These are phyloP conservation scores for Sebastes nivosus DNA, from an alignment of 2,797 vertebrate species.

Conservation along the genomic window DNA sequence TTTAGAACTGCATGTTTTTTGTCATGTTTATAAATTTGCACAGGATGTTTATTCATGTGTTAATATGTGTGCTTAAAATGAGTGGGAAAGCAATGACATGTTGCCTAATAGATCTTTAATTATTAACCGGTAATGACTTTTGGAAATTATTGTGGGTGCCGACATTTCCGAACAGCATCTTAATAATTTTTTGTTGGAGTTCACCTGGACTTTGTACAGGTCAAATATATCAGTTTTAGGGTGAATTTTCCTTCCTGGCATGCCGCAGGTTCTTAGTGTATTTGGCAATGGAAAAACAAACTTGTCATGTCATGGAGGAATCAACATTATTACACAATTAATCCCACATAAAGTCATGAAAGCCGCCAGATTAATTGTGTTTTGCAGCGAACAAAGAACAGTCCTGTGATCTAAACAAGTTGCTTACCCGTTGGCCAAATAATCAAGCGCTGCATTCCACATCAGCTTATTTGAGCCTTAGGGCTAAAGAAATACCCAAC, in stretches of 20 bases:
- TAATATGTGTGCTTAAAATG: neutral
- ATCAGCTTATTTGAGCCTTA: conserved; percentile 72
- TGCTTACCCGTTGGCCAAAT: conserved; percentile 61
- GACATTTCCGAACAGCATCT: neutral
- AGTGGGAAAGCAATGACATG: conserved; percentile 8
- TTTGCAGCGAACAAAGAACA: conserved; percentile 67
- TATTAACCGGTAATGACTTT: conserved; percentile 1
- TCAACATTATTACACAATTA: conserved; percentile 57
- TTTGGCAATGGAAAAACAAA: conserved; percentile 32
- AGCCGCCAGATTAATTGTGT: conserved; percentile 64
- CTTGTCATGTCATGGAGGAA: conserved; percentile 36
- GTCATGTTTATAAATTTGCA: conserved; percentile 34
- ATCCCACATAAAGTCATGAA: conserved; percentile 67
- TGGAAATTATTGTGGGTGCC: neutral
- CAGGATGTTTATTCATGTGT: conserved; percentile 47
- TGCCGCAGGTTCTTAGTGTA: neutral
- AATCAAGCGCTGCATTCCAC: conserved; percentile 74
- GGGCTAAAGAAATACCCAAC: conserved; percentile 61
- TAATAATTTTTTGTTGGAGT: neutral
- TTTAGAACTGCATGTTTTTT: neutral
- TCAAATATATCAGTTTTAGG: neutral
- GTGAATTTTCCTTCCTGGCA: neutral
- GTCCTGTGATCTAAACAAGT: conserved; percentile 74
- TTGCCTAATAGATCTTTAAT: neutral
- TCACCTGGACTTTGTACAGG: neutral